Percentiles rank a stretch among this genome's conserved stretches.
phyloP scores from a whole-genome alignment of 2,797 vertebrate genomes.

The Morus bassanus region DNA sequence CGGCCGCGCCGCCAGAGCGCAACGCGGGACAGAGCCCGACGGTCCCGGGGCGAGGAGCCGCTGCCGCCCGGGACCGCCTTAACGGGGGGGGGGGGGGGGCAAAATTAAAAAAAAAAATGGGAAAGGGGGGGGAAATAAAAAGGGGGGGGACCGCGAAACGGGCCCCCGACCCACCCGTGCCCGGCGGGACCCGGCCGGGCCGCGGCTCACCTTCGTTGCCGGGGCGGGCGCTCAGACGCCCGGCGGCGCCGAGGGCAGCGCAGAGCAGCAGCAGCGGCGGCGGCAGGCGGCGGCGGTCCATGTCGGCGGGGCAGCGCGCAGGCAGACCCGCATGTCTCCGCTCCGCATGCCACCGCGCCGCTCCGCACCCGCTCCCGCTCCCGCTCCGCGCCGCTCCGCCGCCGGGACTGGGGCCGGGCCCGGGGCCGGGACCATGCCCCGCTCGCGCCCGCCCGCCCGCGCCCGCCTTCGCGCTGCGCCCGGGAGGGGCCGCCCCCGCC shows the following conservation, averaged over 20 bases:
- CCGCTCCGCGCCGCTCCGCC: background rate
- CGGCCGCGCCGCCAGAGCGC: background rate
- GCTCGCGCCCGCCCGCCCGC: slow-evolving; percentile 77
- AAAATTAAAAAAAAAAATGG: no score
- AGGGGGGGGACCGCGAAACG: background rate
- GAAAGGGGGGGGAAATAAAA: background rate
- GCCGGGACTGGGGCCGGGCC: background rate
- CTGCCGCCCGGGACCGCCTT: background rate
- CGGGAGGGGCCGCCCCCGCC: slow-evolving; percentile 81
- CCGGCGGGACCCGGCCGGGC: background rate
- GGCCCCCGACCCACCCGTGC: background rate
- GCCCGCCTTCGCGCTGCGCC: slow-evolving; percentile 88
- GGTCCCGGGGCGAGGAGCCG: background rate
- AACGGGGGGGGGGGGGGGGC: background rate
- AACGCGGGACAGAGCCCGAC: background rate
- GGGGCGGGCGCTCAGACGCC: slow-evolving; percentile 78
- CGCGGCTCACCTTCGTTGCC: slow-evolving; percentile 92
- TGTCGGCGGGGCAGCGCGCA: slow-evolving; percentile 88
- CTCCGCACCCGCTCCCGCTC: slow-evolving; percentile 55
- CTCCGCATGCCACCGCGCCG: slow-evolving; percentile 89
- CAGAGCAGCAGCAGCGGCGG: slow-evolving; percentile 66
- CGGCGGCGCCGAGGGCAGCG: slow-evolving; percentile 70
- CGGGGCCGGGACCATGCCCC: slow-evolving; percentile 76
- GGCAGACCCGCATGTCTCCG: slow-evolving; percentile 90
- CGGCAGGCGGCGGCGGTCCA: slow-evolving; percentile 81